phyloP scores from a whole-genome alignment of 1,140 invertebrate species.

The Drosophila varians region DNA sequence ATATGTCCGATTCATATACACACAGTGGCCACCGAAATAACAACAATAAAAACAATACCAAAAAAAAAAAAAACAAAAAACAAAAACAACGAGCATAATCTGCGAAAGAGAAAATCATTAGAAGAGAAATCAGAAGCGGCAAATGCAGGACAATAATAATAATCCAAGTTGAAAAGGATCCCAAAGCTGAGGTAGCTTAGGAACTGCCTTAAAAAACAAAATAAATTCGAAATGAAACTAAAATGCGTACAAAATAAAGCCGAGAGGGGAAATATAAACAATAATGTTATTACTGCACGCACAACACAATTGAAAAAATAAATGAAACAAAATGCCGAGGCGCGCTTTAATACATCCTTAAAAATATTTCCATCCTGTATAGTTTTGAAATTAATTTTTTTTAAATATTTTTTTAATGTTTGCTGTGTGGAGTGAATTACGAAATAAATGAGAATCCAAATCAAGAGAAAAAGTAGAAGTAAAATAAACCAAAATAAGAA shows the following conservation, averaged over 20 bases:
- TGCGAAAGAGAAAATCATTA: not conserved
- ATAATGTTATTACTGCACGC: not conserved
- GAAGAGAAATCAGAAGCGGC: constrained; percentile 6
- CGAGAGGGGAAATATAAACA: not conserved
- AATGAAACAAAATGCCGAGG: constrained; percentile 5
- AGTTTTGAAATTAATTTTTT: constrained; percentile 17
- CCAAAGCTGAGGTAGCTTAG: constrained; percentile 15
- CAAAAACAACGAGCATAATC: constrained; percentile 3
- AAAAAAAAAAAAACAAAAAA: constrained; percentile 3
- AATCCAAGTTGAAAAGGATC: not conserved
- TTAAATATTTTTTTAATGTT: constrained; percentile 37
- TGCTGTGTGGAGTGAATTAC: constrained; percentile 14
- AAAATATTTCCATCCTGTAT: no score
- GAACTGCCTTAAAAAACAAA: not conserved
- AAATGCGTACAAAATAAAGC: no score
- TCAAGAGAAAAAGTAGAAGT: constrained; percentile 3
- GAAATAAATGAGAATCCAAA: constrained; percentile 14
- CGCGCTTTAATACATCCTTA: not conserved
- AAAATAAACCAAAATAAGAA: constrained; percentile 38
- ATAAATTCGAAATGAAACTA: not conserved
- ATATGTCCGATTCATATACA: constrained; percentile 3
- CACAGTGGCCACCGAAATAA: constrained; percentile 11
- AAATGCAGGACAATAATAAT: constrained; percentile 19
- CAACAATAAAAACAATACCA: constrained; percentile 16
- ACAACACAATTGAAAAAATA: not conserved